phyloP scores from a whole-genome alignment of 2,888 invertebrate genomes.

The Mantis religiosa region DNA sequence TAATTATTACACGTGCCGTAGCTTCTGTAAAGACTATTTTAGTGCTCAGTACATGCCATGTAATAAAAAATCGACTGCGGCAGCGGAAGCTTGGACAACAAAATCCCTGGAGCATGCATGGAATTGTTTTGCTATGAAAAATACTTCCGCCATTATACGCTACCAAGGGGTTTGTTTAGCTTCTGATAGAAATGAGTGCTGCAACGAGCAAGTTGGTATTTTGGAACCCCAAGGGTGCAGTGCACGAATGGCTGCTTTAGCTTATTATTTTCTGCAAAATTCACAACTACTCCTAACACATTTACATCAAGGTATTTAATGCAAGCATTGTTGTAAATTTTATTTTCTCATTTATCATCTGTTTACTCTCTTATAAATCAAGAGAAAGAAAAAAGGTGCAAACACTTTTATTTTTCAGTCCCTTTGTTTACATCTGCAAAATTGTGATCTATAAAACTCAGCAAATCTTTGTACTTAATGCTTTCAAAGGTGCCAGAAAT shows the following conservation, averaged over 20 bases:
- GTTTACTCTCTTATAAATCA: too few species aligned
- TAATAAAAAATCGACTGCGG: background rate
- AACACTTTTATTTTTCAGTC: too few species aligned
- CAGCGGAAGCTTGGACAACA: background rate
- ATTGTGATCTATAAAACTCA: too few species aligned
- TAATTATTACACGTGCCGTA: background rate
- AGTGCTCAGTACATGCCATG: background rate
- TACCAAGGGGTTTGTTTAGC: background rate
- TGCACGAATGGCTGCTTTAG: background rate
- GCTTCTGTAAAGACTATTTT: background rate
- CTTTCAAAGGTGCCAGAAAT: too few species aligned
- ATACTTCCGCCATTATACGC: background rate
- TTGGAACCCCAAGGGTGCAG: background rate
- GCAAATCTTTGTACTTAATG: too few species aligned
- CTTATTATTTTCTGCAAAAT: background rate
- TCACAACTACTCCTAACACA: background rate
- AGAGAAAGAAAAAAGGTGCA: too few species aligned
- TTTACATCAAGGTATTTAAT: too few species aligned
- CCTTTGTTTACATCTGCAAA: too few species aligned
- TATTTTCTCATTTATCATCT: too few species aligned
- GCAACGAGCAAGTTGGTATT: background rate
- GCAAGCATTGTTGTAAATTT: too few species aligned
- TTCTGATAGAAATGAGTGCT: background rate
- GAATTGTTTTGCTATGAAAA: background rate
- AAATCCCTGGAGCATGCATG: background rate